Percentiles rank a stretch among this genome's conserved stretches.
These are phyloP conservation scores for Gryllus bimaculatus DNA, from an alignment of 1,140 invertebrate genomes.

Conservation along the genomic window DNA sequence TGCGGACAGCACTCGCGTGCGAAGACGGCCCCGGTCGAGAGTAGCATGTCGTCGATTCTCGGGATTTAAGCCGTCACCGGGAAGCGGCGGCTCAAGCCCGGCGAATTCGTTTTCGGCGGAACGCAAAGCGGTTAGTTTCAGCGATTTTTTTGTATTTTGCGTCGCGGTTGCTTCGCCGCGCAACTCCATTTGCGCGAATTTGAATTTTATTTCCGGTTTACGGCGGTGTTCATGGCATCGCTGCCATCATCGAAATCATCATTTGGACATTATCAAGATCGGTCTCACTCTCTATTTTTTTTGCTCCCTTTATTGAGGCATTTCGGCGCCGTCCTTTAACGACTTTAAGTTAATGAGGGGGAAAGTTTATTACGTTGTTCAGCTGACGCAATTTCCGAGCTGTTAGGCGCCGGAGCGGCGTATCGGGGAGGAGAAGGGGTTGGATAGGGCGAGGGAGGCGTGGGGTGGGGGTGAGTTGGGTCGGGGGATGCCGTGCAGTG, in stretches of 20 bases:
- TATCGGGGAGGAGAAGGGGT: neutral
- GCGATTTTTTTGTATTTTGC: neutral
- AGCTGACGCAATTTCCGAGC: conserved; percentile 2
- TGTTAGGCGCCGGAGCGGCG: neutral
- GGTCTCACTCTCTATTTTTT: neutral
- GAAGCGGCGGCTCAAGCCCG: too few species aligned
- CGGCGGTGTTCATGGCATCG: neutral
- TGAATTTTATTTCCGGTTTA: neutral
- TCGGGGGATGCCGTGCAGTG: too few species aligned
- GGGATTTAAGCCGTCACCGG: too few species aligned
- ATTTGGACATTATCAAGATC: neutral
- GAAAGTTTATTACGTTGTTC: conserved; percentile 4
- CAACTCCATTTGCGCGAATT: neutral
- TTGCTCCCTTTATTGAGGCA: neutral
- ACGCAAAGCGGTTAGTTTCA: neutral
- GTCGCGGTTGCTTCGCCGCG: neutral
- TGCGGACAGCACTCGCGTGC: too few species aligned
- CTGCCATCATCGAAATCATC: neutral
- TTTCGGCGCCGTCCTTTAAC: neutral
- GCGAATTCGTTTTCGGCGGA: neutral
- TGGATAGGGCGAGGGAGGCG: too few species aligned
- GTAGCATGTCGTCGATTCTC: too few species aligned
- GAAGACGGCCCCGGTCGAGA: too few species aligned
- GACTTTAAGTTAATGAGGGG: conserved; percentile 3
- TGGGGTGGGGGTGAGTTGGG: too few species aligned